A percentile compares a stretch with the other conserved stretches of the same genome.
Conservation (phyloP, 2,888 invertebrate genomes). For the Amphipyra tragopoginis region DNA sequence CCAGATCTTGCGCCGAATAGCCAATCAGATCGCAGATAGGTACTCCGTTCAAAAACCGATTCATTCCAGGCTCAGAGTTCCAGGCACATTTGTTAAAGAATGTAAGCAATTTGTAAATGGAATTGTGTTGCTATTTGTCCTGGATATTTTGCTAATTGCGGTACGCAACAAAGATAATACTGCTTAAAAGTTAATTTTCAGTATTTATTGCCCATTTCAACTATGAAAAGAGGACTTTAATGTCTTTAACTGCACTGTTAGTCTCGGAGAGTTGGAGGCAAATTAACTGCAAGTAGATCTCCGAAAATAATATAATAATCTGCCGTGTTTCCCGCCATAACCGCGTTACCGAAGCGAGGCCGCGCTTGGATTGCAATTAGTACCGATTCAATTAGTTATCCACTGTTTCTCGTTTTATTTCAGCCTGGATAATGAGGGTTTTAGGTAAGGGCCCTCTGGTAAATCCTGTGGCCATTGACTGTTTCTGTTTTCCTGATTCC, state of each 20-base stretch:
- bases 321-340: constrained; percentile 46
- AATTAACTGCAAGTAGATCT: constrained; percentile 49
- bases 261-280: constrained; percentile 19
- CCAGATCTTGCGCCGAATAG: too few relatives aligned
- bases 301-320: constrained; percentile 55
- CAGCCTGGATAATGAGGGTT: constrained; percentile 44
- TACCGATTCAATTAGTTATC: constrained; percentile 58
- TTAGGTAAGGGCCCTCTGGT: constrained; percentile 23
- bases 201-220: constrained; percentile 11
- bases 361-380: constrained; percentile 58
- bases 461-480: constrained; percentile 32
- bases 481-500: constrained; percentile 24
- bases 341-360: constrained; percentile 43
- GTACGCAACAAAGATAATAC: neutral
- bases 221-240: constrained; percentile 17
- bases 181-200: constrained; percentile 1
- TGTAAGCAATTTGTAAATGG: too few relatives aligned
- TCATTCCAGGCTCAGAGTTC: too few relatives aligned
- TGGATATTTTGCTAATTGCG: too few relatives aligned
- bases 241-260: constrained; percentile 26
- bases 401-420: constrained; percentile 57
- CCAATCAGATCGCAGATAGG: too few relatives aligned
- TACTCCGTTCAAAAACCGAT: too few relatives aligned
- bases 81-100: too few relatives aligned
- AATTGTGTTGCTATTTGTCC: too few relatives aligned